phyloP scores from a whole-genome alignment of 2,113 vertebrate genomes.

The Arothron firmamentum region DNA sequence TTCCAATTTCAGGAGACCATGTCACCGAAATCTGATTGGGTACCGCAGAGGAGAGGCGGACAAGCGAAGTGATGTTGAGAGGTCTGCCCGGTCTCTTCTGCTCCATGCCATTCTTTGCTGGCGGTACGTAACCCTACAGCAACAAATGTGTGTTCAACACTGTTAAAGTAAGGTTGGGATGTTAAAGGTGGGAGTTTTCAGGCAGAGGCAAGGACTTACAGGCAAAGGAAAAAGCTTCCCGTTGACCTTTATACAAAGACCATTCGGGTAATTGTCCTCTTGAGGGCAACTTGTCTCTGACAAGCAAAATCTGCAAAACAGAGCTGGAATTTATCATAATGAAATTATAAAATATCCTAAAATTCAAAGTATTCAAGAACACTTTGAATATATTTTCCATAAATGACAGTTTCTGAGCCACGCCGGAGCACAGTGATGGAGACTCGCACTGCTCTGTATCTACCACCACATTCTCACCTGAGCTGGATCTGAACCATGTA shows the following conservation, averaged over 20 bases:
- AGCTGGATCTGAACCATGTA: slow-evolving; percentile 97
- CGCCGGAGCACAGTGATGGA: too few relatives aligned
- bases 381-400: not conserved
- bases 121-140: slow-evolving; percentile 86
- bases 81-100: slow-evolving; percentile 92
- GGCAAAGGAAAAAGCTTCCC: slow-evolving; percentile 93
- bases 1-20: slow-evolving; percentile 96
- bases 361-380: too few relatives aligned
- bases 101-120: slow-evolving; percentile 95
- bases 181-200: not conserved
- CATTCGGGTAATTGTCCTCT: slow-evolving; percentile 95
- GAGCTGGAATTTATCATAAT: not conserved
- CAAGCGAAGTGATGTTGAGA: slow-evolving; percentile 93
- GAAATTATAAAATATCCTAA: not conserved
- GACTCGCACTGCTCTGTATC: too few relatives aligned
- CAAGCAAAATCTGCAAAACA: slow-evolving; percentile 84
- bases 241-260: slow-evolving; percentile 96
- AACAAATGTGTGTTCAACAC: not conserved
- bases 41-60: slow-evolving; percentile 90
- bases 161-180: rapidly evolving
- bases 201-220: slow-evolving; percentile 73
- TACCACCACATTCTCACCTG: slow-evolving; percentile 70
- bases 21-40: slow-evolving; percentile 97
- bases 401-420: too few relatives aligned
- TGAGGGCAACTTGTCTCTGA: slow-evolving; percentile 97